Evolutionary conservation across 2,888 invertebrate species (phyloP), one percentile per base, ranked within the genome.

Genomic region (Taphrorychus bicolor): DNA sequence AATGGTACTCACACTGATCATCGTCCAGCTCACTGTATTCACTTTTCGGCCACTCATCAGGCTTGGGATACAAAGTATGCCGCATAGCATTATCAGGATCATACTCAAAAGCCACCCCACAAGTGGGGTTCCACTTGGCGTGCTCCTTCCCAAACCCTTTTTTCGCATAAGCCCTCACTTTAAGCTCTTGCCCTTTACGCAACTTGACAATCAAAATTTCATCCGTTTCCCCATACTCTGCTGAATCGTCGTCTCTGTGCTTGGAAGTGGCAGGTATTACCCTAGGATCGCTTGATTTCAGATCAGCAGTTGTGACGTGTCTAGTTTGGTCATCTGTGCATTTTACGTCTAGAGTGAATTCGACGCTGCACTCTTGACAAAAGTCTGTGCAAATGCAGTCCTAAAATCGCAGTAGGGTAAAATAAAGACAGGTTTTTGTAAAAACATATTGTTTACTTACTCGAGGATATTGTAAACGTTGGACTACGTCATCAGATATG

Each of bases 51-150:
- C 98, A 98, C 82, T 98, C 98, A 77, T 98, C 97, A 2, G 98
- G 97, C 80, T 95, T 97, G 0, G 98, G 97, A 76, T 87, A 97
- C 32, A 97, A 84, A 1, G 98, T 99, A 79, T 99, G 99, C 42
- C 96, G 86, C 89, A 99, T 93, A 0, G 93, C 85, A 84, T 99
- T 99, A 79, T 99, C 99, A 0, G 99, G 99, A 84, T 99, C 99
- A 84, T 99, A 99, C 82, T 99, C 99, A 83, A 99, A 99, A 58
- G 94, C 93, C 0, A 99, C 98, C 48, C 98, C 98, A 56, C 95
- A 95, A 0, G 99, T 99, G 2, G 99, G 99, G 84, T 98, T 99
- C 99, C 99, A 99, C 82, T 99, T 99, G 0, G 99, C 99, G 84
- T 99, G 99, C 81, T 99, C 99, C 80, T 99, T 99, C 0, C 98